Evolutionary conservation across 2,797 vertebrate genomes (phyloP).

Genomic region (Tapirus indicus): DNA sequence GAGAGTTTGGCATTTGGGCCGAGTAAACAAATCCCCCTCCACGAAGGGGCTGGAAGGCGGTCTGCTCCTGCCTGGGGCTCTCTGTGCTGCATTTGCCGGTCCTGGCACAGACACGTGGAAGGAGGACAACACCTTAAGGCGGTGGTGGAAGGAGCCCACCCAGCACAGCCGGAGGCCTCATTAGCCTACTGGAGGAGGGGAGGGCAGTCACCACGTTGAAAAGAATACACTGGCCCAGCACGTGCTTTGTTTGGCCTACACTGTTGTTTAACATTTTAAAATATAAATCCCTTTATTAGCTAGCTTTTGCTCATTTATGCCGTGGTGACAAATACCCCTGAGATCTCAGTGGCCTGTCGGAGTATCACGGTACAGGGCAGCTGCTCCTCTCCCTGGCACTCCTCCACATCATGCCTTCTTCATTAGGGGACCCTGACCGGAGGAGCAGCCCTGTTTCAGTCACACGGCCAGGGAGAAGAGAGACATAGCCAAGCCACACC

Average conservation of each 20-base stretch:
- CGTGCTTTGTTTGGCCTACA: fast-evolving
- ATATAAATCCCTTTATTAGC: background rate
- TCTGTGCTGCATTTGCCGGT: fast-evolving
- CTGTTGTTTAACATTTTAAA: background rate
- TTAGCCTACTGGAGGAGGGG: background rate
- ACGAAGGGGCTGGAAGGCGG: background rate
- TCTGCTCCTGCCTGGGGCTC: background rate
- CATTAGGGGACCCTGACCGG: background rate
- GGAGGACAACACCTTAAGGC: background rate
- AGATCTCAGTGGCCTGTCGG: background rate
- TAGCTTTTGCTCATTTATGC: background rate
- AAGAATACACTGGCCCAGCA: background rate
- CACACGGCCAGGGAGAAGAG: fast-evolving
- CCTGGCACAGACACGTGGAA: fast-evolving
- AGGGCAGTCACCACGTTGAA: too few relatives aligned
- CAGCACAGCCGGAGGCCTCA: fast-evolving
- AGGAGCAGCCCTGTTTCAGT: background rate
- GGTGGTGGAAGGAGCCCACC: background rate
- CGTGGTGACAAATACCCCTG: background rate
- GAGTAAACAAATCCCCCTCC: background rate
- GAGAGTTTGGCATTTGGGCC: background rate
- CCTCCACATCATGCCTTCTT: fast-evolving
- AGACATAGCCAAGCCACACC: background rate
- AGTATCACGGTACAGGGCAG: fast-evolving
- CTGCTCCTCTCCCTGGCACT: background rate